phyloP scores from a whole-genome alignment of 2,888 invertebrate genomes.

The Malthinus flaveolus region DNA sequence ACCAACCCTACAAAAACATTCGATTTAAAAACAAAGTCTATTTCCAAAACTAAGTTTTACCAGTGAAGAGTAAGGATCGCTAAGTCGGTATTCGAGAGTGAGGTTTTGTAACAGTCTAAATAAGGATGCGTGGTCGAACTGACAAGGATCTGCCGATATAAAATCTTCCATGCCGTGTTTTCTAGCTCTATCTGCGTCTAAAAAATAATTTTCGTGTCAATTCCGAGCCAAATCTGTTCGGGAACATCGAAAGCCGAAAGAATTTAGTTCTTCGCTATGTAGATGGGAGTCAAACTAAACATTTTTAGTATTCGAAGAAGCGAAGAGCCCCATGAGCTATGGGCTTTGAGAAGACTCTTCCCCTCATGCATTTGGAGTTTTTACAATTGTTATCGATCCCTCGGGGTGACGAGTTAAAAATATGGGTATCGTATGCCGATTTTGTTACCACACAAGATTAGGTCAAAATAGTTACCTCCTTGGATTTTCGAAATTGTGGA shows the following conservation, averaged over 20 bases:
- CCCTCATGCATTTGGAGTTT: too few relatives aligned
- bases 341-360: too few relatives aligned
- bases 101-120: conserved; percentile 91
- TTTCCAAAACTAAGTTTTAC: conserved; percentile 55
- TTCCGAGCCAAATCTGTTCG: not conserved
- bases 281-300: too few relatives aligned
- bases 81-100: conserved; percentile 92
- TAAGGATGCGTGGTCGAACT: conserved; percentile 91
- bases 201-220: not conserved
- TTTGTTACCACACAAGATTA: not conserved
- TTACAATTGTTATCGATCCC: too few relatives aligned
- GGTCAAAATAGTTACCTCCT: conserved; percentile 67
- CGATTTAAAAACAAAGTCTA: not conserved
- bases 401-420: too few relatives aligned
- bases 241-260: not conserved
- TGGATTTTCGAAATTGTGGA: conserved; percentile 85
- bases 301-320: too few relatives aligned
- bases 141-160: conserved; percentile 98
- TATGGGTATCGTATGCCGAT: too few relatives aligned
- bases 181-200: conserved; percentile 91
- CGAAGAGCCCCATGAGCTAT: too few relatives aligned
- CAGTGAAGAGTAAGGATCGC: conserved; percentile 97
- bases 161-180: conserved; percentile 99
- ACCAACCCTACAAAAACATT: conserved; percentile 83
- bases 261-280: too few relatives aligned